phyloP scores from a whole-genome alignment of 2,888 invertebrate genomes.

The Cryptophagus acutangulus region DNA sequence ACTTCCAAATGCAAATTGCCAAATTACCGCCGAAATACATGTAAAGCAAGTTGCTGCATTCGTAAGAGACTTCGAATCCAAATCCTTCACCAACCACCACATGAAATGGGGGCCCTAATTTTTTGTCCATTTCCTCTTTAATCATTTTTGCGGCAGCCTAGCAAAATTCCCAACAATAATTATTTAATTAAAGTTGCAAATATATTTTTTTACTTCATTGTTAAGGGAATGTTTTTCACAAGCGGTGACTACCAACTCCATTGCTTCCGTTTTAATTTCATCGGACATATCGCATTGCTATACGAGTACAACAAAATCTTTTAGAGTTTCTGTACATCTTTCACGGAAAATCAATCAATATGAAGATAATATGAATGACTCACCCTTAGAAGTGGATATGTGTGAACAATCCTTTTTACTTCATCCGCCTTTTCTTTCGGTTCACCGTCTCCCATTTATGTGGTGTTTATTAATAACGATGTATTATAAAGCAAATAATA shows the following conservation, averaged over 20 bases:
- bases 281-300: conserved; percentile 92
- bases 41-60: conserved; percentile 80
- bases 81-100: conserved; percentile 94
- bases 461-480: conserved; percentile 1
- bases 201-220: conserved; percentile 57
- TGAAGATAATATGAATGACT: conserved; percentile 28
- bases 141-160: conserved; percentile 87
- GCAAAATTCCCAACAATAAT: conserved; percentile 11
- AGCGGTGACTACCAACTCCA: conserved; percentile 87
- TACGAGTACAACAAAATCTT: conserved; percentile 25
- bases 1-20: conserved; percentile 87
- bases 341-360: conserved; percentile 24
- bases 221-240: conserved; percentile 87
- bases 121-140: conserved; percentile 93
- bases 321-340: background rate
- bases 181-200: background rate
- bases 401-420: conserved; percentile 31
- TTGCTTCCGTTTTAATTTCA: conserved; percentile 84
- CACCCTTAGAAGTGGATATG: conserved; percentile 35
- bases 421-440: conserved; percentile 28
- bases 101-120: conserved; percentile 91
- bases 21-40: conserved; percentile 89
- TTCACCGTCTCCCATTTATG: conserved; percentile 30
- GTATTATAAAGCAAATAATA: conserved; percentile 5
- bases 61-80: conserved; percentile 89